Evolutionary conservation across 2,888 invertebrate genomes (phyloP).

Genomic region (Netelia inedita): DNA sequence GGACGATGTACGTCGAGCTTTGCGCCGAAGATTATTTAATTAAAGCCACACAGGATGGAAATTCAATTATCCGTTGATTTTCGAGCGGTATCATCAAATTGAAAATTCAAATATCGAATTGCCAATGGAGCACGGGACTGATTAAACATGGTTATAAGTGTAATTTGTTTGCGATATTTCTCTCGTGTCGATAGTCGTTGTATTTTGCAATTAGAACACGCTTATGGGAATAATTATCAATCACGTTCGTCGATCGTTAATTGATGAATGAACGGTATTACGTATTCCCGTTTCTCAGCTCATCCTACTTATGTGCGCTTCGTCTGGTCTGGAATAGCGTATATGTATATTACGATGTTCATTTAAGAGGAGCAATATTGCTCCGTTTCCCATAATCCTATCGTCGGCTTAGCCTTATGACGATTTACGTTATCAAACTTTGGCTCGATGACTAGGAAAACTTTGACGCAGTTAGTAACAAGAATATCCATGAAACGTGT

Average conservation of each 20-base stretch:
- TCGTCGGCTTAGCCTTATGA: constrained; percentile 57
- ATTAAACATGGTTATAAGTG: constrained; percentile 49
- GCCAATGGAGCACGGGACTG: constrained; percentile 45
- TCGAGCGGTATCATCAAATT: constrained; percentile 58
- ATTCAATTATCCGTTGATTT: constrained; percentile 64
- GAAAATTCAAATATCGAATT: constrained; percentile 56
- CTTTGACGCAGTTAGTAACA: constrained; percentile 40
- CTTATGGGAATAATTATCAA: constrained; percentile 29
- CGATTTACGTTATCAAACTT: constrained; percentile 35
- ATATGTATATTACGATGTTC: constrained; percentile 43
- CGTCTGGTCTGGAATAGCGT: neutral
- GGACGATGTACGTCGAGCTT: constrained; percentile 4
- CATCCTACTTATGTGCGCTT: constrained; percentile 12
- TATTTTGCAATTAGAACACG: constrained; percentile 58
- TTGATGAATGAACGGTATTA: neutral
- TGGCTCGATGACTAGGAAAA: constrained; percentile 31
- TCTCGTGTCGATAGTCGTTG: constrained; percentile 22
- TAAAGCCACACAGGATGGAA: constrained; percentile 40
- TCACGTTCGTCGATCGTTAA: constrained; percentile 12
- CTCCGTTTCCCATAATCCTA: constrained; percentile 53
- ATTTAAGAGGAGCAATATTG: constrained; percentile 62
- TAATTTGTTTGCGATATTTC: constrained; percentile 48
- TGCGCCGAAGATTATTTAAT: constrained; percentile 57
- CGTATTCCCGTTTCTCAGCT: constrained; percentile 15
- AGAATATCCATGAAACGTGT: constrained; percentile 3